A percentile compares a stretch with the other conserved stretches of the same genome.
Evolutionary conservation across 2,797 vertebrate species (phyloP).

Genomic region (Acanthurus tractus): DNA sequence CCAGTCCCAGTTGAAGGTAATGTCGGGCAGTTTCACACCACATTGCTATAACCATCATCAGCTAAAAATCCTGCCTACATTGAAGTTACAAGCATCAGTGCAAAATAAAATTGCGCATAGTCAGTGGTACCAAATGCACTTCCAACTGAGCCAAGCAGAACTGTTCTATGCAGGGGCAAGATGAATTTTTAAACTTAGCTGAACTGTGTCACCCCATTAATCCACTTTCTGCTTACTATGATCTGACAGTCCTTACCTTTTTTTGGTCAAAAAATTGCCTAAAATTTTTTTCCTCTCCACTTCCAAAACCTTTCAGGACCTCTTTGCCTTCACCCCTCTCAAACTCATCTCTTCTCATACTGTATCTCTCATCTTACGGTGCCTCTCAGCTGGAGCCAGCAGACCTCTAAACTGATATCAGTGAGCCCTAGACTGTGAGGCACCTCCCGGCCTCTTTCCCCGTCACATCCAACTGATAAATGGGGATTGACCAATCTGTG

Average conservation of each 20-base stretch:
- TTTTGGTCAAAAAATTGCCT: too few relatives aligned
- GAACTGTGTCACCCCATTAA: not conserved
- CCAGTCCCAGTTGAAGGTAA: too few relatives aligned
- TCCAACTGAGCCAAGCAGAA: too few relatives aligned
- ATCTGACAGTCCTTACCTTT: not conserved
- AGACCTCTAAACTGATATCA: not conserved
- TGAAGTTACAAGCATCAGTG: too few relatives aligned
- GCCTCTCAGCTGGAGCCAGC: conserved; percentile 26
- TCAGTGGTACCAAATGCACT: too few relatives aligned
- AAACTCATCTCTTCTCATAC: not conserved
- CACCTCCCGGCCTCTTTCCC: conserved; percentile 38
- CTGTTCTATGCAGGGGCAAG: too few relatives aligned
- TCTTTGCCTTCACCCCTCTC: not conserved
- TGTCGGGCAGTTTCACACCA: too few relatives aligned
- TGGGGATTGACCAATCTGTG: not conserved
- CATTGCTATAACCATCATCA: too few relatives aligned
- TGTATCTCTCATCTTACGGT: conserved; percentile 3
- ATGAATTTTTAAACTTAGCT: too few relatives aligned
- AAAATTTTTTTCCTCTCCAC: not conserved
- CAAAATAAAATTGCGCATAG: too few relatives aligned
- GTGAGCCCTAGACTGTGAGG: conserved; percentile 42
- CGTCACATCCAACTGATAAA: conserved; percentile 41
- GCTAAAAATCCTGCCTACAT: too few relatives aligned
- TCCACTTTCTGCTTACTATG: not conserved
- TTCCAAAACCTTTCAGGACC: not conserved